Evolutionary conservation across 2,113 vertebrate genomes (phyloP), one percentile per base, ranked within the genome.

Genomic region (Morone chrysops): DNA sequence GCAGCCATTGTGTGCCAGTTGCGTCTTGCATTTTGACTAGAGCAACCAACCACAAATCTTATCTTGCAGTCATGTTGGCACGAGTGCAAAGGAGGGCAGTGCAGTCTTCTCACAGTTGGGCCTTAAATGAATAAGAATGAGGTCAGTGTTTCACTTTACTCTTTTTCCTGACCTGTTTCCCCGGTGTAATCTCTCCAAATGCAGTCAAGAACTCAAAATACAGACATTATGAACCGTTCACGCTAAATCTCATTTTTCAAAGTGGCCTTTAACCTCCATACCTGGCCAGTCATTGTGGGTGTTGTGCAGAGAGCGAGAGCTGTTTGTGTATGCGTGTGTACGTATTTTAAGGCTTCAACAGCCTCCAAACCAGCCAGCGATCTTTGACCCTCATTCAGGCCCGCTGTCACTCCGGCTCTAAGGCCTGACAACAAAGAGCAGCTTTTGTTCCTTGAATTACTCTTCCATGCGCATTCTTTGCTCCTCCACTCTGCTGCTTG

Each of bases 301-400:
- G 38, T 54, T 40, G 16, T 17, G 47, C 41, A 78, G 43, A 17
- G 36, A 60, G 65, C 41, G 56, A 36, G n/a, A 56, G 43, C 45
- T 75, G 71, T 68, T 18, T 56, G 17, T 47, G 13, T 17, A 4
- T 40, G 22, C 48, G 25, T 61, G 43, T 59, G 65, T 25, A 20
- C 18, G 50, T 70, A 75, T 86, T 80, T 76, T 75, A 77, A 60
- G 62, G 65, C 81, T 90, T 47, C 74, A 90, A 89, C 82, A 90
- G 85, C 81, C 84, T 75, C 62, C 50, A n/a, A 79, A 89, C 65
- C 60, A 78, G 69, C 80, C 83, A 25, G 66, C 78, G 88, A 88
- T 78, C 92, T 88, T 83, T 93, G 87, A 93, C 86, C 92, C 73
- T 54, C 70, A 89, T 92, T 94, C 87, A 90, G 38, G 62, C 86